Evolutionary conservation across 2,797 vertebrate genomes (phyloP).

Genomic region (Catharus ustulatus): DNA sequence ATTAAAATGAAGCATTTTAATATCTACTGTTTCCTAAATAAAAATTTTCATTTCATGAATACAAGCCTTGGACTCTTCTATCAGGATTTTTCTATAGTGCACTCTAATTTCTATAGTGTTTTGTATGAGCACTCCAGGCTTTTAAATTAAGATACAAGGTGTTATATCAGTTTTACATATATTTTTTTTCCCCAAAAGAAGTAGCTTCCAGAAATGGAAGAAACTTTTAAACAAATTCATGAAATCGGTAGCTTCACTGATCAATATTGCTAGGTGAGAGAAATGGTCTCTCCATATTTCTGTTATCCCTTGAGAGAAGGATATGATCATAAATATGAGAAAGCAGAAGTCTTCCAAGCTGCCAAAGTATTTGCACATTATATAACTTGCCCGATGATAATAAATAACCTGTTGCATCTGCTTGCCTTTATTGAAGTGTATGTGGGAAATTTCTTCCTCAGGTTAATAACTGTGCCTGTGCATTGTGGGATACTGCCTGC

Average conservation of each 20-base stretch:
- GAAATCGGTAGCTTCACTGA: neutral
- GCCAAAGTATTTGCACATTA: neutral
- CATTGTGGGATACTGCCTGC: neutral
- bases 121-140: neutral
- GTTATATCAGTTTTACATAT: neutral
- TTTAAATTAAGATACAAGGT: neutral
- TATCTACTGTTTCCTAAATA: neutral
- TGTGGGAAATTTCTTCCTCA: neutral
- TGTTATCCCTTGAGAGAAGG: neutral
- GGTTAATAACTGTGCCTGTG: neutral
- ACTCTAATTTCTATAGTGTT: neutral
- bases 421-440: neutral
- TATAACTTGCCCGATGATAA: neutral
- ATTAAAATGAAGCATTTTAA: neutral
- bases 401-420: neutral
- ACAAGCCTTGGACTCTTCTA: neutral
- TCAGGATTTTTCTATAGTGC: neutral
- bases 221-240: neutral
- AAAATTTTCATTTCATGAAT: neutral
- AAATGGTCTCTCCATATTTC: neutral
- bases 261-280: neutral
- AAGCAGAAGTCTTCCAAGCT: neutral
- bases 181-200: neutral
- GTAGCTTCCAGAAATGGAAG: neutral
- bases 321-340: neutral